Evolutionary conservation across 2,888 invertebrate genomes (phyloP).

Genomic region (Lepidonotus clava): DNA sequence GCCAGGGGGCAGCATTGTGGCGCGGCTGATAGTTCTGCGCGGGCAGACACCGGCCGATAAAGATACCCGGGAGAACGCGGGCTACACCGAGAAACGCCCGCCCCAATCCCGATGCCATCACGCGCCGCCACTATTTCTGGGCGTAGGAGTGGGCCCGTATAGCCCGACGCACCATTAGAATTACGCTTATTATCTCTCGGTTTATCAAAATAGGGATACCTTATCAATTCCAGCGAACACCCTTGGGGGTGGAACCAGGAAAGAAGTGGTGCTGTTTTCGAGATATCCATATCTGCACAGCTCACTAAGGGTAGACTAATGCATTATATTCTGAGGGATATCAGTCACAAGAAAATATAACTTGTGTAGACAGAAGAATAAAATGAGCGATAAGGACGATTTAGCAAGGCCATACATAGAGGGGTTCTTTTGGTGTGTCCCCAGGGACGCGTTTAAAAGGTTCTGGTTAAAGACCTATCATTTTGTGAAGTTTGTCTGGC

Average conservation of each 20-base stretch:
- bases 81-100: background rate
- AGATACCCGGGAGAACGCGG: background rate
- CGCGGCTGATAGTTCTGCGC: constrained; percentile 44
- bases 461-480: no score
- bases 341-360: no score
- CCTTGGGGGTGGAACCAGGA: background rate
- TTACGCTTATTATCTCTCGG: background rate
- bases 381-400: no score
- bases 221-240: background rate
- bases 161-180: background rate
- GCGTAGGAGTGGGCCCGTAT: background rate
- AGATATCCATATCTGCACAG: background rate
- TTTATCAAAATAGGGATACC: background rate
- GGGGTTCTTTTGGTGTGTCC: no score
- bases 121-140: background rate
- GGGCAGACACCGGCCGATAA: constrained; percentile 30
- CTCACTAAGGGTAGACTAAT: no score
- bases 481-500: no score
- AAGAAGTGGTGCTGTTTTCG: background rate
- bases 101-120: constrained; percentile 18
- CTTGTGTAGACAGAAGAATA: no score
- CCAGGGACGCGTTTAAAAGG: no score
- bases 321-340: no score
- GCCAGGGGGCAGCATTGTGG: constrained; percentile 51
- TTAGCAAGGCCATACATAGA: no score